Percentiles rank a stretch among this genome's conserved stretches.
phyloP scores from a whole-genome alignment of 2,888 invertebrate species.

The Tuta absoluta region DNA sequence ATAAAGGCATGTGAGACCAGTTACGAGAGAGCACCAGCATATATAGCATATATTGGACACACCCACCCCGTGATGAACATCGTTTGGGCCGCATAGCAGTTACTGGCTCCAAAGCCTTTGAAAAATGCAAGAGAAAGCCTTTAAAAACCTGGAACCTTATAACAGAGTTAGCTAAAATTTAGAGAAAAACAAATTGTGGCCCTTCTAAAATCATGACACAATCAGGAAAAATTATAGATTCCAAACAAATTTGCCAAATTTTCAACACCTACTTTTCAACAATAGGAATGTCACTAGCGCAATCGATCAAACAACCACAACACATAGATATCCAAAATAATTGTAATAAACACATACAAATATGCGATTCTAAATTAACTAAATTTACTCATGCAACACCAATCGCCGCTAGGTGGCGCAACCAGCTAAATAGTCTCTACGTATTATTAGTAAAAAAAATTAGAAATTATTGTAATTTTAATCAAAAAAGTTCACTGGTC shows the following conservation, averaged over 20 bases:
- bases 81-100: too few species aligned
- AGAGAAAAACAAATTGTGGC: background rate
- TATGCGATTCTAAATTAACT: background rate
- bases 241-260: background rate
- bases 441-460: too few species aligned
- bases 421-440: too few species aligned
- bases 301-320: too few species aligned
- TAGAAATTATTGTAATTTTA: too few species aligned
- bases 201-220: background rate
- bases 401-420: too few species aligned
- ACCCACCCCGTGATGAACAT: too few species aligned
- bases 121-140: background rate
- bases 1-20: too few species aligned
- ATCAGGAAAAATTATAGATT: background rate
- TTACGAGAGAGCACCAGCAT: too few species aligned
- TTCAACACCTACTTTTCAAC: slow-evolving; percentile 5
- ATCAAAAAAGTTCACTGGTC: too few species aligned
- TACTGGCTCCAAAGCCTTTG: background rate
- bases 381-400: too few species aligned
- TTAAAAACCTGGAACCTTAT: background rate
- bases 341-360: background rate
- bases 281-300: background rate
- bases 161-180: background rate
- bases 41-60: too few species aligned
- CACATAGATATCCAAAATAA: background rate